Conservation (phyloP, 92 coral and sea anemone species). For the Actinostola sp. region DNA sequence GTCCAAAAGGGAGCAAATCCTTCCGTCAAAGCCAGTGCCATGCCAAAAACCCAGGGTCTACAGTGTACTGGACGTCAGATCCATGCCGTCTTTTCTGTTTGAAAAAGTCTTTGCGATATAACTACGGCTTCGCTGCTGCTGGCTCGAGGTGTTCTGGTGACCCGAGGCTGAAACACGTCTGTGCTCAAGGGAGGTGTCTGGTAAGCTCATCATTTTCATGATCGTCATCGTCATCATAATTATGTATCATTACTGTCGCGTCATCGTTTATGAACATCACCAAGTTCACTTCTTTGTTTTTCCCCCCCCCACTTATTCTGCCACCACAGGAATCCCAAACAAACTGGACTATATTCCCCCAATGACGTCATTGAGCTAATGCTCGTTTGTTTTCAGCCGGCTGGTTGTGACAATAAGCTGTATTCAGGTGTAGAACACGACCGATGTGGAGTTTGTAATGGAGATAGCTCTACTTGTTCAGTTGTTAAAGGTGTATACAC, state of each 20-base stretch:
- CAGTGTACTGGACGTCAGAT: conserved; percentile 48
- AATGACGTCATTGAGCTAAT: too few species aligned
- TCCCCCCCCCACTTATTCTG: too few species aligned
- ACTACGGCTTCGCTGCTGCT: conserved; percentile 72
- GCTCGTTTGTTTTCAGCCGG: conserved; percentile 51
- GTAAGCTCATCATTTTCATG: conserved; percentile 39
- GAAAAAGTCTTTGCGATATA: not conserved
- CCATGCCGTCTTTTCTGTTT: conserved; percentile 74
- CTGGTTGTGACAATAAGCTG: conserved; percentile 75
- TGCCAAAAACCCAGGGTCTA: conserved; percentile 32
- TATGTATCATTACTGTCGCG: not conserved
- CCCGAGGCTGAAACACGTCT: conserved; percentile 63
- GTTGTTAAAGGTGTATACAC: conserved; percentile 48
- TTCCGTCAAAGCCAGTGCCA: conserved; percentile 75
- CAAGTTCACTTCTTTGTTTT: not conserved
- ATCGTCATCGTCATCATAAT: not conserved
- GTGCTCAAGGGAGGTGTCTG: conserved; percentile 82
- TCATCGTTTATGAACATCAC: not conserved
- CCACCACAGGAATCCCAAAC: too few species aligned
- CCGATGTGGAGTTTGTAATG: conserved; percentile 84
- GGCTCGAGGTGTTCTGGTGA: conserved; percentile 78
- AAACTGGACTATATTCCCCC: too few species aligned
- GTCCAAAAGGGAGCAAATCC: conserved; percentile 64
- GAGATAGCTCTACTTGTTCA: conserved; percentile 67
- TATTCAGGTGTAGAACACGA: conserved; percentile 63